Base-by-base conservation (phyloP, 2,888 invertebrate genomes). In the Elegia similella region DNA sequence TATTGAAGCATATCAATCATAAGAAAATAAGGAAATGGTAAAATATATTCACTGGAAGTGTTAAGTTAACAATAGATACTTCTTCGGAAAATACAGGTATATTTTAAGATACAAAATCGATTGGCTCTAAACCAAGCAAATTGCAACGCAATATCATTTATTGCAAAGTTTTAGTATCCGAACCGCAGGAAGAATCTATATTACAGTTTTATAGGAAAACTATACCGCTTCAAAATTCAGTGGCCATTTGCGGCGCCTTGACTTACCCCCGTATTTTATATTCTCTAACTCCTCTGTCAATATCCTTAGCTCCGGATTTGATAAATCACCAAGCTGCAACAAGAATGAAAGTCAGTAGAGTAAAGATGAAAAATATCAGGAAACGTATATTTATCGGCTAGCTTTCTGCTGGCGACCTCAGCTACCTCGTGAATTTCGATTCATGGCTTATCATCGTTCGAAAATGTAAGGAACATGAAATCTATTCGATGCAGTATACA, bases 241-340 rank as follows among this genome's bases (percentile, higher is more conserved):
- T 50, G 48, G 54, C 54, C 58, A 47, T 48, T 52, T 54, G 54
- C 34, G 38, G 50, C 50, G 50, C 38, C 50, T 50, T 55, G 50
- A 84, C 93, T 93, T 91, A 96, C 98, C 98, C 82, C 97, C 97
- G 78, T 96, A 98, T 82, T 95, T 95, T 73, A 98, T 98, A 89
- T 96, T 96, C 82, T 97, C 96, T 83, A 98, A 92, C 86, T 98
- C 96, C 86, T 98, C 97, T 58, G 98, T 98, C 78, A 98, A 93
- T 89, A 97, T 94, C 78, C 98, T 93, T 65, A 98, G 92, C 85
- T 98, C 98, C 42, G 97, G 95, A 92, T 98, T 98, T 44, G 98
- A 98, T 70, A 96, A 93, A 84, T 98, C 97, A 56, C 98, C 98
- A 66, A 98, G 93, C 98, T 98, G 92, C 65, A 95, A 94, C 70